Conservation (phyloP, 64 coral and sea anemone genomes). For the Montipora cactus region DNA sequence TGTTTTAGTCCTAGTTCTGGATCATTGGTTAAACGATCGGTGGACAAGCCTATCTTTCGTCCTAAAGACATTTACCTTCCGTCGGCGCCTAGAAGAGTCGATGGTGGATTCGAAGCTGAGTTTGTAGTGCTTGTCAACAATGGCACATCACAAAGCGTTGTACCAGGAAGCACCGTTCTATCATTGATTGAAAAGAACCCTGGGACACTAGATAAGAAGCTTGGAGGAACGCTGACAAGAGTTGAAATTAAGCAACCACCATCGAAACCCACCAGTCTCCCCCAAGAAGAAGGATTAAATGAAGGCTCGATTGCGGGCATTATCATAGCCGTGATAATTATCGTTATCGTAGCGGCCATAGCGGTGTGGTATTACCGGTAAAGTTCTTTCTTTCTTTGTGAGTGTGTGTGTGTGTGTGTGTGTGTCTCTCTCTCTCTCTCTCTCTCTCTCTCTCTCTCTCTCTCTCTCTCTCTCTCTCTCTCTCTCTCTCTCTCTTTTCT, state of each 20-base stretch:
- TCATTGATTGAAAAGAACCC: neutral
- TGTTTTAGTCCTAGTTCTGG: neutral
- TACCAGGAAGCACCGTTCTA: neutral
- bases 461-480: too few relatives aligned
- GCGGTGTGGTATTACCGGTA: slow-evolving; percentile 36
- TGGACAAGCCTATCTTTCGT: neutral
- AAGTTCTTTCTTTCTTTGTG: neutral
- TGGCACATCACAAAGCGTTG: neutral
- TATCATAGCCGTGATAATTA: neutral
- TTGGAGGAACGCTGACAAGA: neutral
- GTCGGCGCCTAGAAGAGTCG: neutral
- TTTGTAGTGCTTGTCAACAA: neutral
- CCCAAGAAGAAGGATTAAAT: neutral
- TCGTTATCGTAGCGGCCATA: neutral
- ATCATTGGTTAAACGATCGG: slow-evolving; percentile 6
- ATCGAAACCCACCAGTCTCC: neutral
- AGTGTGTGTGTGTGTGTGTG: too few relatives aligned
- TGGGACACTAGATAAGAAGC: neutral
- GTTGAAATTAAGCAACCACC: neutral
- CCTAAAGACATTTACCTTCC: slow-evolving; percentile 8
- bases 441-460: too few relatives aligned
- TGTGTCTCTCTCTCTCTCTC: too few relatives aligned
- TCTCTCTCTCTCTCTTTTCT: too few relatives aligned
- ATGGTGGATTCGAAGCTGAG: neutral
- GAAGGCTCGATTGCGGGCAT: slow-evolving; percentile 18